Conservation (phyloP, 2,797 vertebrate species). For the Pipistrellus nathusii region DNA sequence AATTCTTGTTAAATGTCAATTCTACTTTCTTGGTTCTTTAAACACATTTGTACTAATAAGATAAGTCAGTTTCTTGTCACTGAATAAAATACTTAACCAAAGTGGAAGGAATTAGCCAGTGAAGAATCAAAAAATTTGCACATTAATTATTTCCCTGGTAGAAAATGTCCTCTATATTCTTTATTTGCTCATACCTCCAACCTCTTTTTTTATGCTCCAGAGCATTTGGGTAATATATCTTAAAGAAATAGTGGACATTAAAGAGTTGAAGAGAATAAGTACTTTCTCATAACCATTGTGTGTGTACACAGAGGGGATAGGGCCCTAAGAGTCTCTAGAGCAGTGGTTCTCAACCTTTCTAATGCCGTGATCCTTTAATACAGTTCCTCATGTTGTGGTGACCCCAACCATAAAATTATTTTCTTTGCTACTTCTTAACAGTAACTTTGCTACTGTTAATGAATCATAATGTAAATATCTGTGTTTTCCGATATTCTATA, state of each 20-base stretch:
- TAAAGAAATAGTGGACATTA: not conserved
- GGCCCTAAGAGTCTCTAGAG: not conserved
- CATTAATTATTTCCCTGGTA: conserved; percentile 3
- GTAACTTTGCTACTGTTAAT: too few species aligned
- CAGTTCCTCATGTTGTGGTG: too few species aligned
- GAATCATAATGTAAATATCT: too few species aligned
- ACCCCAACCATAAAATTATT: too few species aligned
- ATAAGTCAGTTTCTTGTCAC: not conserved
- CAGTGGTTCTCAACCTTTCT: too few species aligned
- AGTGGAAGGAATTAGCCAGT: not conserved
- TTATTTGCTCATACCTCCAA: not conserved
- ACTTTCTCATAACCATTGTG: not conserved
- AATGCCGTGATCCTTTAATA: too few species aligned
- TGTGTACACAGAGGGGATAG: not conserved
- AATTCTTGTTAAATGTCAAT: conserved; percentile 29
- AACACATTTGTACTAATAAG: conserved; percentile 52
- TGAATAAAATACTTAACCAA: not conserved
- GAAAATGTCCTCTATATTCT: not conserved
- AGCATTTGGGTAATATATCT: not conserved
- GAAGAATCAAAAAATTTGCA: not conserved
- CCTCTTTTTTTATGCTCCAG: not conserved
- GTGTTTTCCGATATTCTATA: not conserved
- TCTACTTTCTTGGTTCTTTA: conserved; percentile 50
- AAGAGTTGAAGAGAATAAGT: not conserved
- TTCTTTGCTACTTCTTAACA: too few species aligned